Evolutionary conservation across 2,113 vertebrate genomes (phyloP), one percentile per base, ranked within the genome.

Genomic region (Silurus meridionalis): DNA sequence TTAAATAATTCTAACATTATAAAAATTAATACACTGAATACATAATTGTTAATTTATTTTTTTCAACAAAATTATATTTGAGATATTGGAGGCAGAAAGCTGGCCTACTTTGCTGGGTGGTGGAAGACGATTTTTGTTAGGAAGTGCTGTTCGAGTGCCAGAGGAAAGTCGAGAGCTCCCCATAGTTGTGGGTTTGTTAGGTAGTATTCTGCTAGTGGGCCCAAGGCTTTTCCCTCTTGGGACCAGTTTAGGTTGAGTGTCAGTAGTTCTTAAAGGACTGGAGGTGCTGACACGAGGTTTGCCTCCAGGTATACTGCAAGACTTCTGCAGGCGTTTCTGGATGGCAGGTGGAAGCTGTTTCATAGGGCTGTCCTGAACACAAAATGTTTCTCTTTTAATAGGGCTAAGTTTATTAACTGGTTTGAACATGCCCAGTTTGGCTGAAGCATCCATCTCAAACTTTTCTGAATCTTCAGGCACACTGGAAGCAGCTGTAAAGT

Each of bases 341-440:
- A 94, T 60, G 7, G 92, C 92, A 0, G 93, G 90, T 0, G 89
- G 94, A 50, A 95, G 94, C 23, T 92, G 91, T 50, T 92, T 95
- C 50, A 91, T 64, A 8, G 95, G 95, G 87, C 95, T 96, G 2
- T 96, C 96, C 86, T 91, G 87, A 60, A 98, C 93, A 58, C 92
- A 96, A 91, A 95, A 98, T 0, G 97, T 98, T 90, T 97, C 95
- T 53, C 97, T 93, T 85, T 97, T 99, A 69, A 95, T 89, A 4
- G 97, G 96, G 80, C 94, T 97, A 83, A 92, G 91, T 46, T 87
- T 72, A 0, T 79, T 60, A 64, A 84, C 83, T 7, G 92, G 88
- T 4, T 90, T 92, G 46, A 99, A 89, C 74, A 96, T 85, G 48
- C 87, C 91, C 67, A 96, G 6, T 90, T 98, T 97, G 63, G 92